Evolutionary conservation across 1,140 invertebrate genomes (phyloP), one percentile per base, ranked within the genome.

Genomic region (Stegodyphus mimosarum): DNA sequence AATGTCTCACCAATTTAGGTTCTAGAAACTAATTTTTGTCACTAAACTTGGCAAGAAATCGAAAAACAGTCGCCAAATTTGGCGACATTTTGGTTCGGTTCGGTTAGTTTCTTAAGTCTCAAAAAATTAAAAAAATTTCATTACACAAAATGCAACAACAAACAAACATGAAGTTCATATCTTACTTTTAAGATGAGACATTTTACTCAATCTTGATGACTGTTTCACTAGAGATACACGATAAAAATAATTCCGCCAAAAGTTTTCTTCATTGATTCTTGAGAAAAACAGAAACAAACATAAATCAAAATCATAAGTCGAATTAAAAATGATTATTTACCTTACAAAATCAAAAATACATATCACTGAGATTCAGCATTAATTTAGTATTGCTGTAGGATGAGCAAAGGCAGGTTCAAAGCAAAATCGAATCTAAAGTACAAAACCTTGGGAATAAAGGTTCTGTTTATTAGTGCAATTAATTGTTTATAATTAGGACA

Each of bases 181-280:
- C 52, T 87, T 88, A 64, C 80, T 64, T 60, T 80, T 78, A 70
- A 80, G 74, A 33, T 86, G 83, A 18, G 92, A 92, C 92, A 94
- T 92, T 72, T 94, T 94, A 71, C 94, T 94, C 64, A 95, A 90
- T 90, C 98, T 96, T 90, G 96, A 96, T 85, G 96, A 97, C 91
- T 99, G 98, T 90, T 97, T 97, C 89, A 99, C 96, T 51, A 99
- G 94, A 87, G 96, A 98, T 86, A 99, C 96, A 90, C 98, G 95
- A 92, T 99, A 99, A 92, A 99, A 99, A 91, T 99, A 99, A 92
- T 99, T 99, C 89, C 97, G 94, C 98, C 98, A 99, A 92, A 99
- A 99, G 89, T 95, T 95, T 91, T 99, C 97, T 92, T 99, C 98
- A 89, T 94, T 97, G 89, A 99, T 96, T 89, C 97, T 99, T 91